A percentile compares a stretch with the other conserved stretches of the same genome.
Evolutionary conservation across 2,888 invertebrate species (phyloP).

Genomic region (Eupithecia insigniata): DNA sequence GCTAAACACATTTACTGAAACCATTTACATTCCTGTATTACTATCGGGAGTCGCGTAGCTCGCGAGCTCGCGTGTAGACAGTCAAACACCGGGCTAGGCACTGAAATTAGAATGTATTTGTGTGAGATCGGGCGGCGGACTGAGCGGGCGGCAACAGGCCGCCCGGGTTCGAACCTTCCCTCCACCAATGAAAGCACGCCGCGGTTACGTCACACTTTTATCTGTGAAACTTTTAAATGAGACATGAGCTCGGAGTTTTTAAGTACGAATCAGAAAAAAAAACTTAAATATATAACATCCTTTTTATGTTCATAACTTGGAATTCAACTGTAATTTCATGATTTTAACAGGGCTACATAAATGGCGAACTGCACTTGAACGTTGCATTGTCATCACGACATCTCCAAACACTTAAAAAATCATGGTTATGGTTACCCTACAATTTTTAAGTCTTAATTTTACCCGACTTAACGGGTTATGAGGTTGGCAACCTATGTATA

Average conservation of each 20-base stretch:
- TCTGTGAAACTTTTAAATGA: slow-evolving; percentile 44
- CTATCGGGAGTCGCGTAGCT: slow-evolving; percentile 37
- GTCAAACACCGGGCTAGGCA: slow-evolving; percentile 52
- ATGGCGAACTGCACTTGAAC: no score
- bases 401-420: no score
- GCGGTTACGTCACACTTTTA: slow-evolving; percentile 36
- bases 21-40: slow-evolving; percentile 51
- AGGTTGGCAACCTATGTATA: no score
- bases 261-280: no score
- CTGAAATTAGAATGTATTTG: slow-evolving; percentile 47
- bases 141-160: slow-evolving; percentile 60
- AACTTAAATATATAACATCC: no score
- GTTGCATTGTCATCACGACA: no score
- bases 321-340: not conserved
- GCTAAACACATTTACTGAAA: slow-evolving; percentile 53
- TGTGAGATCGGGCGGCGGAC: slow-evolving; percentile 47
- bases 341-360: not conserved
- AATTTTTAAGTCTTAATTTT: no score
- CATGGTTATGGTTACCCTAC: no score
- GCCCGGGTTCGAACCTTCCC: slow-evolving; percentile 57
- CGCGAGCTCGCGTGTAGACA: slow-evolving; percentile 32
- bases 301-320: not conserved
- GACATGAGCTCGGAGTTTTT: not conserved
- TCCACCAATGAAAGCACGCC: slow-evolving; percentile 53
- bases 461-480: no score